Base-by-base conservation (phyloP, 2,888 invertebrate species). In the Orthosia gracilis region DNA sequence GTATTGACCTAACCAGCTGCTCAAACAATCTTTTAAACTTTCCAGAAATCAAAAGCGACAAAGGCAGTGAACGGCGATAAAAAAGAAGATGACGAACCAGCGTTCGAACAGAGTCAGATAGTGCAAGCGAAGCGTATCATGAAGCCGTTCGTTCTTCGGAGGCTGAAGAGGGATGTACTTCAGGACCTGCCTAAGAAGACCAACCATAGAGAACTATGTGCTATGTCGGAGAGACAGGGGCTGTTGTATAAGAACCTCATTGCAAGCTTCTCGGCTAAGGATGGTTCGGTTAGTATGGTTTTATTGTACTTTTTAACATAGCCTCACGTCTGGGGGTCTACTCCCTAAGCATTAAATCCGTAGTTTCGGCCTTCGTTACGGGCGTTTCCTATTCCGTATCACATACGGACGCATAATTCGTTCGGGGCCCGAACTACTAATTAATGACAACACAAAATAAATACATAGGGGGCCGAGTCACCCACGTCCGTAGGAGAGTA, bases 41-140 rank as follows among this genome's bases (percentile, higher is more conserved):
- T 83, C 9, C 89, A 96, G 97, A 97, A 97, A 97, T 91, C 96
- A 58, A 97, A 97, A 92, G 92, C 97, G 84, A 97, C 97, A 66
- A 93, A 92, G 18, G 97, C 96, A 81, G 93, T 91, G 0, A 93
- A 94, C 18, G 94, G 92, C 9, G 13, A 61, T 26, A 45, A 26
- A 23, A 93, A 92, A 0, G 97, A 97, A 15, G 97, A 97, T 13
- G 97, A 97, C 52, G 93, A 97, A 26, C 98, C 98, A 0, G 95
- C 97, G n/a, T 99, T 99, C 94, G 99, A 99, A 91, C 97, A 98
- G 90, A 98, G 98, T 73, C 98, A 99, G 93, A 98, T 99, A 59
- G 97, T 98, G 18, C 98, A 99, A 89, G 99, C 99, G 0, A 99
- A 99, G 92, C 97, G 98, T 66, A 99, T 99, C 85, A 99, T 99